Evolutionary conservation across 2,113 vertebrate species (phyloP).

Genomic region (Burhinus bistriatus): DNA sequence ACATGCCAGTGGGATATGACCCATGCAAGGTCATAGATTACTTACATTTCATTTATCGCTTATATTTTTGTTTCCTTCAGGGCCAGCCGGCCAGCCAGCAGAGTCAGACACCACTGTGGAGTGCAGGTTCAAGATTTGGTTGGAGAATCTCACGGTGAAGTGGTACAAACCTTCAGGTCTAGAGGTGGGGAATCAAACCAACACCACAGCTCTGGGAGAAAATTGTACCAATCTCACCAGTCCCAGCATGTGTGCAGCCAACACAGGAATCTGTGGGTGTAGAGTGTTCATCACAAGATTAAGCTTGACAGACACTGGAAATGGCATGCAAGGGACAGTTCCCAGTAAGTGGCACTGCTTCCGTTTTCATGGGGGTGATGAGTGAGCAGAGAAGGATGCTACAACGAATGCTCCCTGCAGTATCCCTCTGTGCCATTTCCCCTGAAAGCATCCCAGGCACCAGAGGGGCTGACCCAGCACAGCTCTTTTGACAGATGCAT

Average conservation of each 20-base stretch:
- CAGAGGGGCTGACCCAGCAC: not conserved
- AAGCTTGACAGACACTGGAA: not conserved
- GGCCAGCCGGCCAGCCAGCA: not conserved
- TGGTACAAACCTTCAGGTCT: not conserved
- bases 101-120: accelerated
- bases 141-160: accelerated
- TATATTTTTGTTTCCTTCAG: not conserved
- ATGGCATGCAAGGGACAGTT: accelerated
- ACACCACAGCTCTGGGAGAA: accelerated
- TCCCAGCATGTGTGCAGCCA: accelerated
- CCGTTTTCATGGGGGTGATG: not conserved
- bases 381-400: not conserved
- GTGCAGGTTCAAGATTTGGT: not conserved
- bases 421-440: accelerated
- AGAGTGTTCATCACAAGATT: not conserved
- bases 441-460: accelerated
- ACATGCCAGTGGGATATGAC: not conserved
- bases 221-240: not conserved
- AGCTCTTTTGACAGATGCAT: not conserved
- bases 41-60: not conserved
- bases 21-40: not conserved
- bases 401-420: accelerated
- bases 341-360: not conserved
- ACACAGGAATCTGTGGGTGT: accelerated
- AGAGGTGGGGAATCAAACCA: not conserved